Evolutionary conservation across 2,797 vertebrate genomes (phyloP).

Genomic region (Lepus oiostolus): DNA sequence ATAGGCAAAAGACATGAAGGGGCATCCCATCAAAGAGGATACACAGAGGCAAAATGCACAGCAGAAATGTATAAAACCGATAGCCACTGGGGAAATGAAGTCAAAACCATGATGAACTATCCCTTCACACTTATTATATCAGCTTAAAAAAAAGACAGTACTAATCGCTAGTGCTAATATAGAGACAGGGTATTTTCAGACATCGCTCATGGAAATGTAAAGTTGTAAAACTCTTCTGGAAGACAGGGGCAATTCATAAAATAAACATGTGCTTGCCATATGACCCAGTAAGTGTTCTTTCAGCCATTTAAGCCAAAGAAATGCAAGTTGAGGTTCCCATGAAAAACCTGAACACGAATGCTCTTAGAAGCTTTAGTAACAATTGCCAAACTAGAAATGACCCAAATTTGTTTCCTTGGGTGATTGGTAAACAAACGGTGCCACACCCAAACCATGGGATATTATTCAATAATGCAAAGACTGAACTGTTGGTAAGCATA

Average conservation of each 20-base stretch:
- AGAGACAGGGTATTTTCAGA: not conserved
- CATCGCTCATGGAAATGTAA: not conserved
- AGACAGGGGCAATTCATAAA: not conserved
- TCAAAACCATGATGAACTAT: not conserved
- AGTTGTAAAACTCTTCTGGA: not conserved
- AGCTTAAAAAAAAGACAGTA: not conserved
- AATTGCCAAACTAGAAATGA: not conserved
- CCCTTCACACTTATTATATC: not conserved
- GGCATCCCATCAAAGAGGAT: not conserved
- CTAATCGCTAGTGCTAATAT: not conserved
- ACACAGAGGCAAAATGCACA: not conserved
- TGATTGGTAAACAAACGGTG: not conserved
- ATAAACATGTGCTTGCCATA: not conserved
- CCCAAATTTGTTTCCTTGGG: not conserved
- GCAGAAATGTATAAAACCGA: not conserved
- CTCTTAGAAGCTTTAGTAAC: not conserved
- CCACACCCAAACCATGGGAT: no score
- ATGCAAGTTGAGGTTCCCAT: no score
- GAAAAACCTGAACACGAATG: not conserved
- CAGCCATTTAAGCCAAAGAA: not conserved
- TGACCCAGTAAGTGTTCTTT: not conserved
- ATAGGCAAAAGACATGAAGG: not conserved
- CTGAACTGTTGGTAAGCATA: not conserved
- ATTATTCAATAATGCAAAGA: not conserved
- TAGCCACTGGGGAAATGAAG: not conserved